Evolutionary conservation across 1,140 invertebrate genomes (phyloP), one percentile per base, ranked within the genome.

Genomic region (Trichonephila clavata): DNA sequence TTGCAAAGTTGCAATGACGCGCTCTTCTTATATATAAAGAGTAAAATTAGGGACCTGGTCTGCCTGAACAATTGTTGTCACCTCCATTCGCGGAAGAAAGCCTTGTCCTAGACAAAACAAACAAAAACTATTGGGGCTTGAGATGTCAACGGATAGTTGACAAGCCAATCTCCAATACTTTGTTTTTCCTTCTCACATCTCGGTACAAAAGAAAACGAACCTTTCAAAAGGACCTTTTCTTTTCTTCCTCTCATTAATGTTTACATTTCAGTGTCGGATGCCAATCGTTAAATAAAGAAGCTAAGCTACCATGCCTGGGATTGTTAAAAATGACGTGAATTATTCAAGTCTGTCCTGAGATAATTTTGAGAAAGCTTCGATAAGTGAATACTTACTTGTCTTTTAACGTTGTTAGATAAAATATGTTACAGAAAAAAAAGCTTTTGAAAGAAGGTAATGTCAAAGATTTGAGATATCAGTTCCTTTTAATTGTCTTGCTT

Each of bases 101-200:
- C 39, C 5, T 27, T 84, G 50, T 24, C 16, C 24, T 27, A 27
- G 61, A 24, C 68, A 50, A 65, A 59, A 43, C 87, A 89, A 89
- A 89, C 65, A 89, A 89, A 89, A 87, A 89, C 61, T 89, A 89
- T 89, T 71, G 63, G 87, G n/a, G 87, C 32, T 68, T 89, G 87
- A 71, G 60, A 71, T 57, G 63, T 89, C 87, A 89, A 89, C 87
- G 87, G 39, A 50, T 71, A 89, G 43, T 57, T 89, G 87, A 89
- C 87, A 89, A 71, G 43, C 63, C 63, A 71, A 65, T 71, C 65
- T 89, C 87, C 61, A 71, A 89, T 89, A 68, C 87, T 71, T 89
- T 89, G 61, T 89, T 84, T 84, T 84, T 60, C 50, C 32, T 32
- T 59, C 39, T 57, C 80, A 24, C 80, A 83, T 83, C 21, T 6